A percentile compares a stretch with the other conserved stretches of the same genome.
Conservation (phyloP, 1,140 invertebrate species). For the Pseudobourletiella spinata region DNA sequence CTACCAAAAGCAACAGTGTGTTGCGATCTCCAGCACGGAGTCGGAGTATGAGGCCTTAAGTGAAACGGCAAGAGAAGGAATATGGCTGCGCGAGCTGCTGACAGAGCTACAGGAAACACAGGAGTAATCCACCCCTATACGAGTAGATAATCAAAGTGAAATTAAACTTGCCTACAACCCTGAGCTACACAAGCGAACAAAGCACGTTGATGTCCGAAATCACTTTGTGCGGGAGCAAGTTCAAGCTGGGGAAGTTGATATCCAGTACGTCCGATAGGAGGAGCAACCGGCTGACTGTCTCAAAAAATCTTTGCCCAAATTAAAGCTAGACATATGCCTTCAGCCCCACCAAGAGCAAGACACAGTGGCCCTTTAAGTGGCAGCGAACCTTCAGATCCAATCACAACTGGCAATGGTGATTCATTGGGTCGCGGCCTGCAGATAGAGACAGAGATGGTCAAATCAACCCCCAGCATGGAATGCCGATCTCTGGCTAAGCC, state of each 20-base stretch:
- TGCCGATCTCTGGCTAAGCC: too few species aligned
- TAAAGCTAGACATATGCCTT: constrained; percentile 32
- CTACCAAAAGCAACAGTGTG: background rate
- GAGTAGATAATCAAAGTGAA: constrained; percentile 35
- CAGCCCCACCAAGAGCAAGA: constrained; percentile 38
- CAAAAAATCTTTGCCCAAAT: background rate
- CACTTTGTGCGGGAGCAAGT: background rate
- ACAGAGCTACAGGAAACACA: background rate
- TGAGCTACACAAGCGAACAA: constrained; percentile 33
- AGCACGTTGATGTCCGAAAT: constrained; percentile 30
- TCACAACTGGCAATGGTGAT: too few species aligned
- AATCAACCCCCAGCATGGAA: too few species aligned
- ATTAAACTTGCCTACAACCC: constrained; percentile 35
- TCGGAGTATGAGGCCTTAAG: constrained; percentile 39
- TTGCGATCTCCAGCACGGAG: constrained; percentile 36
- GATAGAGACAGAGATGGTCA: too few species aligned
- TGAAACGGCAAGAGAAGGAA: constrained; percentile 39
- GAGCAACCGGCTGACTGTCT: background rate
- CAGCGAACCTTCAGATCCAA: too few species aligned
- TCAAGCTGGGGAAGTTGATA: background rate
- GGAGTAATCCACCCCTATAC: background rate
- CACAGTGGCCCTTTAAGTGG: too few species aligned
- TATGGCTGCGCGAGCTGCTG: constrained; percentile 29
- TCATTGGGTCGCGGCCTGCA: too few species aligned
- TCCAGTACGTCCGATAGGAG: background rate